phyloP scores from a whole-genome alignment of 2,113 vertebrate genomes.

The Clarias batrachus region DNA sequence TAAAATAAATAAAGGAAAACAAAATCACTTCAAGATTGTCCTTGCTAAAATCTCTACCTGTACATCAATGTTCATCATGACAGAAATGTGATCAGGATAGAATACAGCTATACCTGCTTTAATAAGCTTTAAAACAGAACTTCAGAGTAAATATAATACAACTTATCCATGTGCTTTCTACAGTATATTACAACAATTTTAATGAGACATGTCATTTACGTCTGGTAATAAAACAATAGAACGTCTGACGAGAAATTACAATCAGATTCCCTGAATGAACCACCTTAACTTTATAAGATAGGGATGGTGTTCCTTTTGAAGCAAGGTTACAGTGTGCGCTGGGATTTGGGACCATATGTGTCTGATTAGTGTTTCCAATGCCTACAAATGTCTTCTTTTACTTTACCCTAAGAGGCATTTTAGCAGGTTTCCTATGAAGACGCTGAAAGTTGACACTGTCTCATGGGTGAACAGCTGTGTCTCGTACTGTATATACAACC shows the following conservation, averaged over 20 bases:
- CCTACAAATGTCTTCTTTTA: constrained; percentile 63
- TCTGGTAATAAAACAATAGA: constrained; percentile 4
- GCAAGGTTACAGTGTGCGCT: constrained; percentile 44
- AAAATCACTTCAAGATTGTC: constrained; percentile 39
- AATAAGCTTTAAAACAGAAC: constrained; percentile 23
- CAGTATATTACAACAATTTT: constrained; percentile 36
- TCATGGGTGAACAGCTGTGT: constrained; percentile 38
- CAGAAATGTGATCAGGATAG: constrained; percentile 28
- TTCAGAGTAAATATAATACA: constrained; percentile 67
- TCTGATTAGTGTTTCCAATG: constrained; percentile 62
- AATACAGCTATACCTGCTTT: constrained; percentile 22
- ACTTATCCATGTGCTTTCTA: constrained; percentile 55
- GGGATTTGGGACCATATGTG: constrained; percentile 52
- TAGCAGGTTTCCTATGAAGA: constrained; percentile 44
- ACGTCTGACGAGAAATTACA: neutral
- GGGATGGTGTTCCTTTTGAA: constrained; percentile 38
- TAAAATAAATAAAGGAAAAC: constrained; percentile 52
- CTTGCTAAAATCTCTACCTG: constrained; percentile 43
- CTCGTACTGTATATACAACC: constrained; percentile 41
- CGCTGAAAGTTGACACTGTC: constrained; percentile 39
- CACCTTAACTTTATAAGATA: constrained; percentile 27
- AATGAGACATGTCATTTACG: constrained; percentile 25
- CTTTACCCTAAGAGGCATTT: constrained; percentile 48
- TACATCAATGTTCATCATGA: constrained; percentile 47
- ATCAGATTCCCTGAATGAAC: constrained; percentile 22